phyloP scores from a whole-genome alignment of 2,797 vertebrate species.

The Pseudocheirus occidentalis region DNA sequence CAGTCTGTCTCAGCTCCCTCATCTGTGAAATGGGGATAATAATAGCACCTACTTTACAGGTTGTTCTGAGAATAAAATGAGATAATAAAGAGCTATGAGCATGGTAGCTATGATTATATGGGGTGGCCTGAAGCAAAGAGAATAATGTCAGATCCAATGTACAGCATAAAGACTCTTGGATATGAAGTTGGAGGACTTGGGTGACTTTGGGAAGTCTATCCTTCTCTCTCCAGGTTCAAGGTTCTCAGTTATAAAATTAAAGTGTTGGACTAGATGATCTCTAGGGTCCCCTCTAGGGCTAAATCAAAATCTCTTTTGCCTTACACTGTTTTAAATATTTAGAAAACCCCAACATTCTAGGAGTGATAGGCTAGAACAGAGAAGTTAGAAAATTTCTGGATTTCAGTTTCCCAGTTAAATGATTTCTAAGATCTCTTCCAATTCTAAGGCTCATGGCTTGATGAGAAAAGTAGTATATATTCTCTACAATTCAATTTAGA shows the following conservation, averaged over 20 bases:
- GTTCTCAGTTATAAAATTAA: not conserved
- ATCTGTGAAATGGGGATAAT: not conserved
- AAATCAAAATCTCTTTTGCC: conserved; percentile 15
- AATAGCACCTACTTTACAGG: not conserved
- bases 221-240: not conserved
- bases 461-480: not conserved
- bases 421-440: not conserved
- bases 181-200: not conserved
- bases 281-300: conserved; percentile 10
- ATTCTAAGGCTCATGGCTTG: not conserved
- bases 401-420: not conserved
- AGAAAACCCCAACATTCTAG: not conserved
- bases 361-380: not conserved
- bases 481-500: not conserved
- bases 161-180: not conserved
- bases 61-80: not conserved
- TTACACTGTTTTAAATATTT: not conserved
- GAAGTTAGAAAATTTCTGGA: not conserved
- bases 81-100: not conserved
- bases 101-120: not conserved
- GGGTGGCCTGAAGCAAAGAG: not conserved
- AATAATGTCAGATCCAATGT: not conserved
- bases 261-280: not conserved
- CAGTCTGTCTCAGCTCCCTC: not conserved
- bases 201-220: not conserved